Conservation (phyloP, 2,888 invertebrate species). For the Lobophora halterata region DNA sequence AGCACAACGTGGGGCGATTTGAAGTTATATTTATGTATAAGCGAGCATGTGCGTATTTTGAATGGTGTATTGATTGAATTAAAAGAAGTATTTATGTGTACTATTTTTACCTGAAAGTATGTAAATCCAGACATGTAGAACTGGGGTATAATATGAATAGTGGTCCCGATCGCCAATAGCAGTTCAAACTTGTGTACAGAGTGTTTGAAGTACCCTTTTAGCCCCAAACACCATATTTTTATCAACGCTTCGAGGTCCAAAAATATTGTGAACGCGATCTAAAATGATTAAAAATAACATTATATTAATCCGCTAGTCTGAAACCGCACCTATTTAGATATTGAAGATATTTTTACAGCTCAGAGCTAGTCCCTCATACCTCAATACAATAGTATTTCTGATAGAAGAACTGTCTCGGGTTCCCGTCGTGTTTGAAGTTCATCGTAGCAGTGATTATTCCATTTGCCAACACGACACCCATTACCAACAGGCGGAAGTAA, state of each 20-base stretch:
- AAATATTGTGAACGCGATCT: conserved; percentile 96
- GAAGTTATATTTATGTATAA: too few relatives aligned
- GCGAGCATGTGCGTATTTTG: too few relatives aligned
- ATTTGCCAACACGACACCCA: conserved; percentile 96
- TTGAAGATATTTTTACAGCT: too few relatives aligned
- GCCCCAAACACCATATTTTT: conserved; percentile 98
- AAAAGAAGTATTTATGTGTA: too few relatives aligned
- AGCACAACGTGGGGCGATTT: too few relatives aligned
- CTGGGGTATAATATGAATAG: conserved; percentile 94
- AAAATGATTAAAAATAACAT: conserved; percentile 39
- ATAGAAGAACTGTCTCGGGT: conserved; percentile 90
- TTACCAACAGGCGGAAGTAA: conserved; percentile 94
- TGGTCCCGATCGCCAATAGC: conserved; percentile 94
- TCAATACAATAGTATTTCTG: conserved; percentile 97
- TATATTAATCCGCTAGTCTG: too few relatives aligned
- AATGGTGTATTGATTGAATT: too few relatives aligned
- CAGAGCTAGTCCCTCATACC: too few relatives aligned
- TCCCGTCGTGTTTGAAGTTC: conserved; percentile 94
- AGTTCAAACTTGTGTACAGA: conserved; percentile 99
- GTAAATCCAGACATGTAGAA: conserved; percentile 97
- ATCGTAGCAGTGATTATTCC: conserved; percentile 98
- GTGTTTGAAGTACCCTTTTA: conserved; percentile 96
- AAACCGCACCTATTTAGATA: too few relatives aligned
- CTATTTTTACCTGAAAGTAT: conserved; percentile 92
- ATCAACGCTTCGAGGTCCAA: conserved; percentile 96